Conservation (phyloP, 2,888 invertebrate genomes). For the Rhaphigaster nebulosa region DNA sequence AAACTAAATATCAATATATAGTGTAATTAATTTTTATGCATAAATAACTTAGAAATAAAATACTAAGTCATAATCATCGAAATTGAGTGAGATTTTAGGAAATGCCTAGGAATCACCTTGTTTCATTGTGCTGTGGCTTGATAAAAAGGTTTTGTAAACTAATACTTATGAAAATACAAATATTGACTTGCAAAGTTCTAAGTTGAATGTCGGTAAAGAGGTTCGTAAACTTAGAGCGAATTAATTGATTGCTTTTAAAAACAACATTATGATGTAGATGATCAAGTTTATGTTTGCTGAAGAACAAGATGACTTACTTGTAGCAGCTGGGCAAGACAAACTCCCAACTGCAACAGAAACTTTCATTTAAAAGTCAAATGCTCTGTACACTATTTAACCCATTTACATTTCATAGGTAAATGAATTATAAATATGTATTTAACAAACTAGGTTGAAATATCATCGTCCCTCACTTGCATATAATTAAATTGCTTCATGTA, state of each 20-base stretch:
- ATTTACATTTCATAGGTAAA: constrained; percentile 36
- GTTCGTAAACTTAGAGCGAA: background rate
- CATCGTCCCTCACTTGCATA: background rate
- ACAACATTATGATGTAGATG: background rate
- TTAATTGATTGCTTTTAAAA: background rate
- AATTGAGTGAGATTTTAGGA: too few species aligned
- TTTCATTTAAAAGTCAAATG: constrained; percentile 37
- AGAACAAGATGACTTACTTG: background rate
- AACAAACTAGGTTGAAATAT: background rate
- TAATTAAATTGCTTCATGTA: background rate
- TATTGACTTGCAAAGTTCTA: background rate
- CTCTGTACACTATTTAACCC: background rate
- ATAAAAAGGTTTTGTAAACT: too few species aligned
- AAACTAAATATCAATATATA: too few species aligned
- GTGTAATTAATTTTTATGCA: too few species aligned
- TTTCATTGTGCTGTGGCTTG: too few species aligned
- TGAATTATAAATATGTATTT: constrained; percentile 20
- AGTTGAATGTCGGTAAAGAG: background rate
- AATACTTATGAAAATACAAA: background rate
- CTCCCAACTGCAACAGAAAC: constrained; percentile 29
- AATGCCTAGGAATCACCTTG: too few species aligned
- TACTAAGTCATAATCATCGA: too few species aligned
- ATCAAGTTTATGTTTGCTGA: background rate
- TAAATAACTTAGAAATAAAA: too few species aligned
- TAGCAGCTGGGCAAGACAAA: background rate